Conservation (phyloP, 2,113 vertebrate species). For the Sterna hirundo region DNA sequence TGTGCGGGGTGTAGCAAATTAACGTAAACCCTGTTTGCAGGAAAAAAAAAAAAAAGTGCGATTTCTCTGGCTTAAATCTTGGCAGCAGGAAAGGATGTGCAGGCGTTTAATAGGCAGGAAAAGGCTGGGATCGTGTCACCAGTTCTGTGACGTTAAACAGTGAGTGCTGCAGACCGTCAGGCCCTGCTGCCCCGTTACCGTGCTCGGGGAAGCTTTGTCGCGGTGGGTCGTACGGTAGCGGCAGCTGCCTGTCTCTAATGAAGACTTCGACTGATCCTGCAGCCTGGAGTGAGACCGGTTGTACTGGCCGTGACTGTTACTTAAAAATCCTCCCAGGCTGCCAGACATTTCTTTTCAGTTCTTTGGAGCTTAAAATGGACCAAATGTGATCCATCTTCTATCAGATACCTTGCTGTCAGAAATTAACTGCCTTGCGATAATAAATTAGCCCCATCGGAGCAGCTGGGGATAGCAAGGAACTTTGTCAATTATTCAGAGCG, state of each 20-base stretch:
- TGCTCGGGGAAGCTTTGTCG: neutral
- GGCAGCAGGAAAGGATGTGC: neutral
- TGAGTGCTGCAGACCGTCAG: neutral
- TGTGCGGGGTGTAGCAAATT: neutral
- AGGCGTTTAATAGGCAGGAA: neutral
- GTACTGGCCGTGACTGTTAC: neutral
- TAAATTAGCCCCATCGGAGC: neutral
- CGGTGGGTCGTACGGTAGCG: conserved; percentile 20
- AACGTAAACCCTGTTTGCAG: neutral
- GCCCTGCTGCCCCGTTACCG: neutral
- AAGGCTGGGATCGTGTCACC: neutral
- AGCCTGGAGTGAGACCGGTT: neutral
- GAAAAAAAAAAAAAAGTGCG: neutral
- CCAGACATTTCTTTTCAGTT: neutral
- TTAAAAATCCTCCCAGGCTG: conserved; percentile 3
- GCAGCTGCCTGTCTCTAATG: conserved; percentile 25
- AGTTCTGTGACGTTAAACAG: neutral
- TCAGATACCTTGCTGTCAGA: neutral
- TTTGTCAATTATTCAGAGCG: fast-evolving
- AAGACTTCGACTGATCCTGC: conserved; percentile 17
- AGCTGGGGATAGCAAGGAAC: neutral
- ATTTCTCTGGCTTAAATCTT: neutral
- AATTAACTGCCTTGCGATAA: neutral
- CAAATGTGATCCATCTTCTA: neutral
- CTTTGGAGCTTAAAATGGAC: conserved; percentile 34